Percentiles rank a stretch among this genome's conserved stretches.
These are phyloP conservation scores for Todiramphus chloris DNA, from an alignment of 2,113 vertebrate species.

Conservation along the genomic window DNA sequence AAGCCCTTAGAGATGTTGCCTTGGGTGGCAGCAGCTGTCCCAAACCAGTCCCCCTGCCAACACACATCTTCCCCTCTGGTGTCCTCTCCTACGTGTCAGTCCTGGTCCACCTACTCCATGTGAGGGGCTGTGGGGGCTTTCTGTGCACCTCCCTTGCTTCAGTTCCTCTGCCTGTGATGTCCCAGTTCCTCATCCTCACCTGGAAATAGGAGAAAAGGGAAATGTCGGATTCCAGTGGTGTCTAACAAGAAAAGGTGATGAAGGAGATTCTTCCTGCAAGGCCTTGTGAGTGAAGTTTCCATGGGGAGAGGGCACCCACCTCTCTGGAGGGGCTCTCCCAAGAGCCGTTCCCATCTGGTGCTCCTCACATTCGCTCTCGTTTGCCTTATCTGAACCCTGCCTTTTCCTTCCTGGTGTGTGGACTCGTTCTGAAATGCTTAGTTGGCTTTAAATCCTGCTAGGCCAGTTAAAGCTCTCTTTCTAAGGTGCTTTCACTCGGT, in stretches of 20 bases:
- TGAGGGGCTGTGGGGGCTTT: fast-evolving
- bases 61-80: fast-evolving
- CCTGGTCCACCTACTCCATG: fast-evolving
- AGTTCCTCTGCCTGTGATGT: background rate
- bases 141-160: background rate
- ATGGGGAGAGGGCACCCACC: fast-evolving
- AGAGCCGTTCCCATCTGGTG: background rate
- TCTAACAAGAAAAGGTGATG: background rate
- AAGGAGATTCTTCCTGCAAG: background rate
- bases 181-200: fast-evolving
- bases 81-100: fast-evolving
- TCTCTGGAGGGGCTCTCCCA: background rate
- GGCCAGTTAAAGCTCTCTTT: slow-evolving; percentile 1
- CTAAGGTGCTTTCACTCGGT: background rate
- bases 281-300: background rate
- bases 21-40: background rate
- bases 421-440: background rate
- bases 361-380: background rate
- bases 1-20: background rate
- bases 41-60: background rate
- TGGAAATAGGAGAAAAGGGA: background rate
- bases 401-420: background rate
- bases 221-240: fast-evolving
- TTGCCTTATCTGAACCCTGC: slow-evolving; percentile 23
- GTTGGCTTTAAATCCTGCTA: slow-evolving; percentile 28